phyloP scores from a whole-genome alignment of 2,113 vertebrate species.

The Ameiurus melas region DNA sequence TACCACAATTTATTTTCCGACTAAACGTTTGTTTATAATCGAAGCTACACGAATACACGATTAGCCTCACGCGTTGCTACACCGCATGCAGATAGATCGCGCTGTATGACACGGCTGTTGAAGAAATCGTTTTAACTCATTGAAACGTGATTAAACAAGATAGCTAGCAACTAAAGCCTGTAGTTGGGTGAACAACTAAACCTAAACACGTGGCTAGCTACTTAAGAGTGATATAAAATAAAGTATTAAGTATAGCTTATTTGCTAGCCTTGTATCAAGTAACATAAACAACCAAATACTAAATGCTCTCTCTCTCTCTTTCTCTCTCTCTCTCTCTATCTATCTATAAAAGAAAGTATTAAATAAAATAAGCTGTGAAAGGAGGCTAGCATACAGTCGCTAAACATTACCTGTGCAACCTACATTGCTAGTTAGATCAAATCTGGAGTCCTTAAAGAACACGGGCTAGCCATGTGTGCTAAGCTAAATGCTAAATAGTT shows the following conservation, averaged over 20 bases:
- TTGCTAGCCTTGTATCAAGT: neutral
- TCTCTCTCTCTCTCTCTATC: too few relatives aligned
- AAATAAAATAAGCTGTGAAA: neutral
- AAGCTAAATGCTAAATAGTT: neutral
- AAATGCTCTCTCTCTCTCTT: neutral
- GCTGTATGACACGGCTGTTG: too few relatives aligned
- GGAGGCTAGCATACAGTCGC: neutral
- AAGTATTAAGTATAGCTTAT: neutral
- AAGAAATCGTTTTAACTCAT: neutral
- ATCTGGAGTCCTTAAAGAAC: neutral
- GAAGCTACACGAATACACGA: neutral
- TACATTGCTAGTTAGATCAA: neutral
- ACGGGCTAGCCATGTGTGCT: neutral
- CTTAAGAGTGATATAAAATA: neutral
- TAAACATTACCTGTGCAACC: neutral
- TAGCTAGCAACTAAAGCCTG: neutral
- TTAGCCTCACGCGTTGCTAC: neutral
- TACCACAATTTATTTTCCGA: neutral
- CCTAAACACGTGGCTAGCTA: neutral
- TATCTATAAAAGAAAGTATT: neutral
- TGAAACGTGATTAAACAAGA: neutral
- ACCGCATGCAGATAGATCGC: too few relatives aligned
- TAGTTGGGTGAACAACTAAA: neutral
- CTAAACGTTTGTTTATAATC: neutral
- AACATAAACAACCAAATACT: neutral